phyloP scores from a whole-genome alignment of 2,797 vertebrate genomes.

The Spinibarbus caldwelli region DNA sequence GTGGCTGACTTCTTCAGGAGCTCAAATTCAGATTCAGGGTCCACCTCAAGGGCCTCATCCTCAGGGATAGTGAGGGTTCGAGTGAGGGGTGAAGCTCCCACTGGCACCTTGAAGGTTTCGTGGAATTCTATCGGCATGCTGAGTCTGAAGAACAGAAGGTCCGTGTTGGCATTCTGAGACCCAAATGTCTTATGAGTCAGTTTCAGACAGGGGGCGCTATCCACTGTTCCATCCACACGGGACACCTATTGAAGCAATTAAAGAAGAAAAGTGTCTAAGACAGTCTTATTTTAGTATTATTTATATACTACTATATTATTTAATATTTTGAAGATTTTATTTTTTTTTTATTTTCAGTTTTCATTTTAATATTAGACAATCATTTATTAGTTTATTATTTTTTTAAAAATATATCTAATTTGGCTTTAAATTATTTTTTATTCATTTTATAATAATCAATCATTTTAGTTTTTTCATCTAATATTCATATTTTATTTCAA shows the following conservation, averaged over 20 bases:
- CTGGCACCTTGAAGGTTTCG: conserved; percentile 86
- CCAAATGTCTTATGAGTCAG: conserved; percentile 87
- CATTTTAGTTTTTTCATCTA: background rate
- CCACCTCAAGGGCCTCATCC: conserved; percentile 85
- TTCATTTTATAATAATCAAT: too few species aligned
- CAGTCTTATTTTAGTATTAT: background rate
- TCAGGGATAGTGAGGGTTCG: conserved; percentile 85
- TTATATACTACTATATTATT: background rate
- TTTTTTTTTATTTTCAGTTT: background rate
- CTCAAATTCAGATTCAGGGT: conserved; percentile 92
- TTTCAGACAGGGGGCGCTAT: conserved; percentile 89
- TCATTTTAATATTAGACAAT: background rate
- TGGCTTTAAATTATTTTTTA: background rate
- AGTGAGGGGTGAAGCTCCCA: conserved; percentile 87
- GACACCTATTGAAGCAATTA: conserved; percentile 74
- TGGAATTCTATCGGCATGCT: conserved; percentile 94
- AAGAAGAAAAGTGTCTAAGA: background rate
- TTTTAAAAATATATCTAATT: background rate
- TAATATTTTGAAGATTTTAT: background rate
- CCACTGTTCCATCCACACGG: conserved; percentile 91
- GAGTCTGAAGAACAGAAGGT: conserved; percentile 88
- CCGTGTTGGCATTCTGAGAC: conserved; percentile 88
- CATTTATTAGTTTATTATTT: too few species aligned
- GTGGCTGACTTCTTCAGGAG: conserved; percentile 87
- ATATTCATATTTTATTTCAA: background rate